Conservation (phyloP, 1,140 invertebrate genomes). For the Philopotamus ludificatus region DNA sequence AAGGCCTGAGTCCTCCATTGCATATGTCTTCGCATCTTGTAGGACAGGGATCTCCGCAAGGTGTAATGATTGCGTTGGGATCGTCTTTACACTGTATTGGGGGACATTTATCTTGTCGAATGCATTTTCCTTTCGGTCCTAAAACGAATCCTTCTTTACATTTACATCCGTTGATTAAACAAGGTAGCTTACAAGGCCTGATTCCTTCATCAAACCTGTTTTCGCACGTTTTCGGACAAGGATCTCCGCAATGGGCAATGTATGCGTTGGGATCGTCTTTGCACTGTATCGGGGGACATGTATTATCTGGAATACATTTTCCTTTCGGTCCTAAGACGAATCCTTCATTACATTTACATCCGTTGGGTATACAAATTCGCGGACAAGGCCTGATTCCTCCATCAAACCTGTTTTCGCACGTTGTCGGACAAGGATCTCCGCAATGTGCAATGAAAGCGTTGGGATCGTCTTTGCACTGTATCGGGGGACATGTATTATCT, state of each 20-base stretch:
- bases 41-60: conserved; percentile 23
- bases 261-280: conserved; percentile 16
- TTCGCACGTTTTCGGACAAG: conserved; percentile 27
- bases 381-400: not conserved
- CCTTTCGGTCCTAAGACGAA: conserved; percentile 4
- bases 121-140: not conserved
- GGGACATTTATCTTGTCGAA: not conserved
- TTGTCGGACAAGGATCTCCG: conserved; percentile 30
- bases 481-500: not conserved
- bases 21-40: conserved; percentile 24
- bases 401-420: not conserved
- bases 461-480: not conserved
- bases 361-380: conserved; percentile 18
- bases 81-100: not conserved
- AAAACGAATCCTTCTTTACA: conserved; percentile 1
- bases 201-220: not conserved
- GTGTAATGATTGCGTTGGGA: not conserved
- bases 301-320: conserved; percentile 14
- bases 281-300: conserved; percentile 21
- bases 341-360: conserved; percentile 19
- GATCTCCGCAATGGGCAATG: conserved; percentile 28
- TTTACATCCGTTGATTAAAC: conserved; percentile 22
- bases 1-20: not conserved
- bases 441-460: conserved; percentile 11
- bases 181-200: conserved; percentile 10